Percentiles rank a stretch among this genome's conserved stretches.
Evolutionary conservation across 2,797 vertebrate species (phyloP).

Genomic region (Taenioides sp.): DNA sequence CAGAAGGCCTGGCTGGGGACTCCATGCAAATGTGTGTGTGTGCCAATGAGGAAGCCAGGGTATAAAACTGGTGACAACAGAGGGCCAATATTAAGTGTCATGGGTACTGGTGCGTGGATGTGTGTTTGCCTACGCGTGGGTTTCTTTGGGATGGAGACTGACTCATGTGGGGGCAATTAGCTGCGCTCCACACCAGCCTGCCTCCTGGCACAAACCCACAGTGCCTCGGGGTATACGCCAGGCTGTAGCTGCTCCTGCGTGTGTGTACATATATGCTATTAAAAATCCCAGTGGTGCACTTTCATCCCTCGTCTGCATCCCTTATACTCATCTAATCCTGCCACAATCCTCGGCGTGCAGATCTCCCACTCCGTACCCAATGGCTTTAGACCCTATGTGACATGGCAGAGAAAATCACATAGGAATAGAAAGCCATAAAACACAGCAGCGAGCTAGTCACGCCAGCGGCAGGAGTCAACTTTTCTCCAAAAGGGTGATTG

Average conservation of each 20-base stretch:
- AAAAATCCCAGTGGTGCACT: constrained; percentile 30
- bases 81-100: constrained; percentile 43
- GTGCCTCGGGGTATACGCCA: constrained; percentile 50
- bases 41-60: constrained; percentile 27
- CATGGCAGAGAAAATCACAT: constrained; percentile 94
- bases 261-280: constrained; percentile 29
- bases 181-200: constrained; percentile 55
- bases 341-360: constrained; percentile 53
- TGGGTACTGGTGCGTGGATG: constrained; percentile 10
- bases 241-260: constrained; percentile 2
- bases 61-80: constrained; percentile 49
- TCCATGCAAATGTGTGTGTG: constrained; percentile 29
- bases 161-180: constrained; percentile 71
- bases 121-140: constrained; percentile 34
- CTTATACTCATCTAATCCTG: constrained; percentile 43
- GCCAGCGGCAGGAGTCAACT: constrained; percentile 39
- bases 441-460: constrained; percentile 83
- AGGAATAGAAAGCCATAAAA: constrained; percentile 99
- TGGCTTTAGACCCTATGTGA: constrained; percentile 99
- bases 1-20: constrained; percentile 47
- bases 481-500: constrained; percentile 24
- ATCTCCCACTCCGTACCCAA: constrained; percentile 92
- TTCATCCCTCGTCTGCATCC: constrained; percentile 38
- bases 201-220: constrained; percentile 60
- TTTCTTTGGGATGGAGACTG: constrained; percentile 44